Conservation (phyloP, 1,140 invertebrate genomes). For the Dendroctonus valens region DNA sequence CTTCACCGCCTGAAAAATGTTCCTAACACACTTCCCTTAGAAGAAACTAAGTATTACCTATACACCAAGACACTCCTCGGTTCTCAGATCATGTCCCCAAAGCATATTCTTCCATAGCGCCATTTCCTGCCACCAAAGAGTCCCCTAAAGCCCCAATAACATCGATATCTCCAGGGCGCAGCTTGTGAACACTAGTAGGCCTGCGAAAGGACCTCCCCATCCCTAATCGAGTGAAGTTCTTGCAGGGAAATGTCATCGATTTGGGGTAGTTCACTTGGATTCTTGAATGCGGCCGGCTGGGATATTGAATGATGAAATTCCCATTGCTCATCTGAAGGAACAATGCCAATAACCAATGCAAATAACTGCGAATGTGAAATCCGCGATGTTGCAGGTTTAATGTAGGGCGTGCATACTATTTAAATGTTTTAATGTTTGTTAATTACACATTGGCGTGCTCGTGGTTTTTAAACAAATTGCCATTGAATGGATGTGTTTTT, state of each 20-base stretch:
- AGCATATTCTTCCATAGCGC: conserved; percentile 70
- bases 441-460: conserved; percentile 4
- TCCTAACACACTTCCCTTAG: background rate
- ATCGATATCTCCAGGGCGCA: conserved; percentile 74
- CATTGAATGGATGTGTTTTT: background rate
- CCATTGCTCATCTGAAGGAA: conserved; percentile 30
- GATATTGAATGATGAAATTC: conserved; percentile 44
- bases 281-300: conserved; percentile 23
- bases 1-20: conserved; percentile 61
- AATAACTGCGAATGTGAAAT: background rate
- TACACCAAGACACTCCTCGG: conserved; percentile 75
- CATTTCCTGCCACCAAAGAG: conserved; percentile 74
- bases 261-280: conserved; percentile 41
- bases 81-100: conserved; percentile 75
- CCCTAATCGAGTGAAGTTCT: conserved; percentile 39
- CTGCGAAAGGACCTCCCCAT: conserved; percentile 31
- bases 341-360: background rate
- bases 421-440: conserved; percentile 12
- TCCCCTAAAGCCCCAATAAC: conserved; percentile 78
- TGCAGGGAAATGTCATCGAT: conserved; percentile 46
- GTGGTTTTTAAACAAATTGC: background rate
- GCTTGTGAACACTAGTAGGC: conserved; percentile 57
- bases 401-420: background rate
- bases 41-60: conserved; percentile 51
- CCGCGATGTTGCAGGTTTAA: background rate